Evolutionary conservation across 2,888 invertebrate genomes (phyloP).

Genomic region (Melinaea marsaeus): DNA sequence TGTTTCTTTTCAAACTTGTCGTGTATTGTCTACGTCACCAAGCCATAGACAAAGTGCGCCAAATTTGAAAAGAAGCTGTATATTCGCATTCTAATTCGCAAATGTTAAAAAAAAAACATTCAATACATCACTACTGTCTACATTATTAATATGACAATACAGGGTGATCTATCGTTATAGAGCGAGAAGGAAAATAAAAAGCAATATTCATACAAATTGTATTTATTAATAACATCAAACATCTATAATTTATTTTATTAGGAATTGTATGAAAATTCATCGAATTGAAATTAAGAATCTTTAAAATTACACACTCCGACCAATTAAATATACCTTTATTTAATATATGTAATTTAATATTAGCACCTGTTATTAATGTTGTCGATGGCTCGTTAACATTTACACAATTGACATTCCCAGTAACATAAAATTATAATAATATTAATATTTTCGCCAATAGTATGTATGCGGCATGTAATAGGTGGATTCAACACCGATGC

Average conservation of each 20-base stretch:
- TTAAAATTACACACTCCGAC: conserved; percentile 19
- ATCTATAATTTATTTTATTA: conserved; percentile 40
- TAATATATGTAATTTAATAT: conserved; percentile 30
- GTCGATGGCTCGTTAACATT: conserved; percentile 29
- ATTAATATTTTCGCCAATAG: neutral
- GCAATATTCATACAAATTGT: conserved; percentile 22
- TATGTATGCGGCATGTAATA: neutral
- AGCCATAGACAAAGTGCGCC: no score
- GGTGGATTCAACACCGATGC: no score
- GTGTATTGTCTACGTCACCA: no score
- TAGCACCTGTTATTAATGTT: conserved; percentile 47
- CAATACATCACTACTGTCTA: no score
- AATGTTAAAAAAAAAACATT: no score
- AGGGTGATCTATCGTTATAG: neutral
- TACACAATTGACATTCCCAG: conserved; percentile 41
- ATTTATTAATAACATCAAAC: conserved; percentile 44
- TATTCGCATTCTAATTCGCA: no score
- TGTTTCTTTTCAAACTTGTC: no score
- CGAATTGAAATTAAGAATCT: neutral
- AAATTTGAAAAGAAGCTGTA: no score
- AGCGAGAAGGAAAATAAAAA: conserved; percentile 2
- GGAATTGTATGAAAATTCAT: conserved; percentile 36
- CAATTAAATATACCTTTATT: neutral
- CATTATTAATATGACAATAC: neutral
- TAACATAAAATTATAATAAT: neutral